Conservation (phyloP, 2,888 invertebrate genomes). For the Crepidodera aurea region DNA sequence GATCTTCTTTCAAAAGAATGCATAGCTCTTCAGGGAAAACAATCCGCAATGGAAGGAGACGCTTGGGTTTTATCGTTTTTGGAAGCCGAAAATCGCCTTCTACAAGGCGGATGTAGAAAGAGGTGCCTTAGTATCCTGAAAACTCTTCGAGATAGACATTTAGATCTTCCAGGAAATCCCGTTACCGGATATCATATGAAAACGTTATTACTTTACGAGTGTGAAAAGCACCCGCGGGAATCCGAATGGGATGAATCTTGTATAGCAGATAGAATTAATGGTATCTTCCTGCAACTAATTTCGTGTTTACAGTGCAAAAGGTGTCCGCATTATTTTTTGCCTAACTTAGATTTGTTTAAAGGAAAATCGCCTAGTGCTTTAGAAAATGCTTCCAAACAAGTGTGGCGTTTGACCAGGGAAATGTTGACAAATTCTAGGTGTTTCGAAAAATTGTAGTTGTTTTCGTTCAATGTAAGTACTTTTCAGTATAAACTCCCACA, state of each 20-base stretch:
- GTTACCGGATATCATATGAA: constrained; percentile 80
- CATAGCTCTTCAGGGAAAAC: constrained; percentile 72
- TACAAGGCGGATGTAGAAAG: constrained; percentile 71
- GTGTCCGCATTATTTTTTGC: constrained; percentile 86
- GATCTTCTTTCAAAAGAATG: constrained; percentile 80
- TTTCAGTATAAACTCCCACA: constrained; percentile 15
- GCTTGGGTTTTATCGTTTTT: constrained; percentile 84
- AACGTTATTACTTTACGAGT: constrained; percentile 82
- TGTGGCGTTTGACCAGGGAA: constrained; percentile 81
- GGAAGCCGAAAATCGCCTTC: constrained; percentile 78
- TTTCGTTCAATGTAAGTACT: constrained; percentile 33
- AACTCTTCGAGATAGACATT: constrained; percentile 78
- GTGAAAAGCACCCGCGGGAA: constrained; percentile 85
- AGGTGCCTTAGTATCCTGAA: constrained; percentile 80
- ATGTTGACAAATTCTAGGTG: constrained; percentile 81
- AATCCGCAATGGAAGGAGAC: constrained; percentile 83
- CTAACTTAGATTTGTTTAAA: constrained; percentile 81
- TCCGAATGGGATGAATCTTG: constrained; percentile 83
- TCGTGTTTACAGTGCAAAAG: constrained; percentile 84
- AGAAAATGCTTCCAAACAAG: constrained; percentile 82
- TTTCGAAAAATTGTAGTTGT: constrained; percentile 74
- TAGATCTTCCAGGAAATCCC: constrained; percentile 78
- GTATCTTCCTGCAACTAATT: constrained; percentile 82
- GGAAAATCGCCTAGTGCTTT: constrained; percentile 78
- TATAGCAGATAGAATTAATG: constrained; percentile 81